Conservation (phyloP, 2,113 vertebrate genomes). For the Eulemur rufifrons region DNA sequence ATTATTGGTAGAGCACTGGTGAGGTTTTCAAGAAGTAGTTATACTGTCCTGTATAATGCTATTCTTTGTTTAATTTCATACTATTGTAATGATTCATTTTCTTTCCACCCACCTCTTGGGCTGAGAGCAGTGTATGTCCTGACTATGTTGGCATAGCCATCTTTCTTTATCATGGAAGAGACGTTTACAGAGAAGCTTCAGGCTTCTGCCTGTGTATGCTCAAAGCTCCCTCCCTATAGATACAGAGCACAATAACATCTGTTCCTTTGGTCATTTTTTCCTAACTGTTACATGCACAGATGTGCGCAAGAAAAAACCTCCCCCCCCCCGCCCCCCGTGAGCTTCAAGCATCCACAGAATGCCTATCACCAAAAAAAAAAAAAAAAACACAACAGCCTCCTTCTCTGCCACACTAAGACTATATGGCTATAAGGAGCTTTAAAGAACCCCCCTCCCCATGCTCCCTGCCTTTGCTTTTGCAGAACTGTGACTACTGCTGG, state of each 20-base stretch:
- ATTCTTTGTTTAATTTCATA: background rate
- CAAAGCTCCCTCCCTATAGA: no score
- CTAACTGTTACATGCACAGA: background rate
- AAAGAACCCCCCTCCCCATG: background rate
- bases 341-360: background rate
- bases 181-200: background rate
- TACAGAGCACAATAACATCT: background rate
- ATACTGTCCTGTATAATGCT: fast-evolving
- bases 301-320: background rate
- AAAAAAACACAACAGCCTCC: background rate
- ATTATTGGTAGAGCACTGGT: background rate
- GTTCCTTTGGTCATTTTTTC: background rate
- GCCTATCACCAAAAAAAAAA: background rate
- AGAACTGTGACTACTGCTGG: background rate
- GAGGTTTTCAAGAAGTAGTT: background rate
- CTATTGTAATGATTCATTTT: background rate
- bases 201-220: background rate
- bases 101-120: background rate
- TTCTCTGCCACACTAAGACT: background rate
- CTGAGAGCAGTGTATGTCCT: background rate
- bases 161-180: background rate
- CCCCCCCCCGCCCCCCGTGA: no score
- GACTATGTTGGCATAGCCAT: background rate
- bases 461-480: background rate
- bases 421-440: background rate